phyloP scores from a whole-genome alignment of 2,113 vertebrate species.

The Lycaon pictus region DNA sequence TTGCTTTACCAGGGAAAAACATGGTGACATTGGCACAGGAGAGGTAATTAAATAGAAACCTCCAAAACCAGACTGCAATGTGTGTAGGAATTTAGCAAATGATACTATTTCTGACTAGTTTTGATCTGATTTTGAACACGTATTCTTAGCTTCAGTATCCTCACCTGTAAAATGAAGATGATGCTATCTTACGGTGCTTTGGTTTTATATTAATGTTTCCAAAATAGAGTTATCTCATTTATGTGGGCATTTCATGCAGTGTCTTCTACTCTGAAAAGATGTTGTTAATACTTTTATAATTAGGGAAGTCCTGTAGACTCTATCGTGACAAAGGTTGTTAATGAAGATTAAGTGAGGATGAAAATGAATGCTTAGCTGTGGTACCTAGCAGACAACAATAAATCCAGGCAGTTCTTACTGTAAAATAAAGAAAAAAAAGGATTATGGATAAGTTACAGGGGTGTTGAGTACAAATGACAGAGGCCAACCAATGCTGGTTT shows the following conservation, averaged over 20 bases:
- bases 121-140: background rate
- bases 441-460: background rate
- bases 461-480: background rate
- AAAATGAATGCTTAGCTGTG: background rate
- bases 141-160: background rate
- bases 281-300: background rate
- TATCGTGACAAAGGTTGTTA: background rate
- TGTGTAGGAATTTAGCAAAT: background rate
- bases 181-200: background rate
- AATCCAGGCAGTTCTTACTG: background rate
- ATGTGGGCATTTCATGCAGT: background rate
- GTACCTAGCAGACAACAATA: background rate
- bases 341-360: background rate
- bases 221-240: background rate
- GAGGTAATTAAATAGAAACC: background rate
- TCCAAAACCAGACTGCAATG: background rate
- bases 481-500: background rate
- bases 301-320: background rate
- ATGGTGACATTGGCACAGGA: background rate
- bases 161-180: background rate
- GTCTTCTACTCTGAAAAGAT: background rate
- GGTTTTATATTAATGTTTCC: background rate
- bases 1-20: background rate
- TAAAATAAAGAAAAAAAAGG: background rate
- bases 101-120: background rate